These are phyloP conservation scores for Vidua chalybeata DNA, from an alignment of 2,113 vertebrate species.

Conservation along the genomic window DNA sequence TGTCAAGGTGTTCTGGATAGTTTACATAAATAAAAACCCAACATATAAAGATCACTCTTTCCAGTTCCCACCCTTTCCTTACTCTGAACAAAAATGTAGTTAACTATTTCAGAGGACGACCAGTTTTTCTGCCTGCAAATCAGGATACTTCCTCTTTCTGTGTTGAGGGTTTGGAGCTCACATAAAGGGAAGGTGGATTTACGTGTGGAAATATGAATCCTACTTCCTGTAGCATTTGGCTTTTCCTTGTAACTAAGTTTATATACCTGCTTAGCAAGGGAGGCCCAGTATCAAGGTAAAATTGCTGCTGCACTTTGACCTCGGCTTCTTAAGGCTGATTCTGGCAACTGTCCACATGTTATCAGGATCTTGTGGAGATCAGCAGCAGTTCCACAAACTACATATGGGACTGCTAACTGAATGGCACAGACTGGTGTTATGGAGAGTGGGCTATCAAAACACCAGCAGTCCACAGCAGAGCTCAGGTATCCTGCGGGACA, in stretches of 20 bases:
- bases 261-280: neutral
- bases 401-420: fast-evolving
- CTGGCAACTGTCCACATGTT: neutral
- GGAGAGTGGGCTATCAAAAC: neutral
- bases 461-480: neutral
- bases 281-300: neutral
- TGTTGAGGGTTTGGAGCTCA: neutral
- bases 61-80: neutral
- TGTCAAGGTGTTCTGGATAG: neutral
- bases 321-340: neutral
- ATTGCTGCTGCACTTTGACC: neutral
- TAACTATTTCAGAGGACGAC: neutral
- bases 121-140: neutral
- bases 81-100: neutral
- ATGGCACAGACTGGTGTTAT: neutral
- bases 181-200: neutral
- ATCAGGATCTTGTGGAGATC: neutral
- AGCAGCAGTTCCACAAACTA: neutral
- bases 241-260: neutral
- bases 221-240: neutral
- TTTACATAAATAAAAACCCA: neutral
- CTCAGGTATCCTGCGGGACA: neutral
- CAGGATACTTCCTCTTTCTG: neutral
- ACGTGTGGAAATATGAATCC: neutral
- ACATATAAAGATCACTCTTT: neutral